Base-by-base conservation (phyloP, 2,888 invertebrate species). In the Digitonthophagus gazella region DNA sequence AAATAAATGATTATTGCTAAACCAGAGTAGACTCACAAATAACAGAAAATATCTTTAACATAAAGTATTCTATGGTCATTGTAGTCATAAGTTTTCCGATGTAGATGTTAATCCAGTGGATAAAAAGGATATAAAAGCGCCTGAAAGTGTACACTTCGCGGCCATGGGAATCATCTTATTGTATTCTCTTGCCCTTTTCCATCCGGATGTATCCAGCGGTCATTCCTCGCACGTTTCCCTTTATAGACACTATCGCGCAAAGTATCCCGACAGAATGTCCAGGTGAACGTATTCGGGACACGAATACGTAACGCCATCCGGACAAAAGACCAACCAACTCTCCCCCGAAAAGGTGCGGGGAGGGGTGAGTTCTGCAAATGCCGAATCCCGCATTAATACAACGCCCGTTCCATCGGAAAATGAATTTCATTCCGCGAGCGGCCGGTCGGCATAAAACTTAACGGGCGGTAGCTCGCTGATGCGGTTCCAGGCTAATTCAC, bases 221-320 rank as follows among this genome's bases (percentile, higher is more conserved):
- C 28, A 68, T 68, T 68, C 68, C 58, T 58, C 15, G 44, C 68
- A 68, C 68, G 68, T 68, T 44, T 28, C 16, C 57, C 65, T 68
- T 68, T 68, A 68, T 68, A 65, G 68, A 68, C 68, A 65, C 68
- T 65, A 68, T 68, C 58, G 65, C n/a, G 18, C 65, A 65, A 19
- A 65, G 68, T 58, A 68, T 65, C 68, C 65, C 56, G 65, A 68
- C 68, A 57, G 68, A 68, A 68, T 68, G 68, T 68, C 58, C 68
- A 68, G 68, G 68, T 68, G 65, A 54, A 16, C 64, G 65, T 44
- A 68, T 68, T 58, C 68, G 58, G 65, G 68, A 68, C 65, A 28
- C 65, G 68, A 68, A 68, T 68, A 68, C 68, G 65, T 58, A 68
- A 68, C 68, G 58, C 67, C 22, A 57, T 28, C 18, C 68, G 6